Evolutionary conservation across 2,888 invertebrate genomes (phyloP).

Genomic region (Acanthosoma haemorrhoidale): DNA sequence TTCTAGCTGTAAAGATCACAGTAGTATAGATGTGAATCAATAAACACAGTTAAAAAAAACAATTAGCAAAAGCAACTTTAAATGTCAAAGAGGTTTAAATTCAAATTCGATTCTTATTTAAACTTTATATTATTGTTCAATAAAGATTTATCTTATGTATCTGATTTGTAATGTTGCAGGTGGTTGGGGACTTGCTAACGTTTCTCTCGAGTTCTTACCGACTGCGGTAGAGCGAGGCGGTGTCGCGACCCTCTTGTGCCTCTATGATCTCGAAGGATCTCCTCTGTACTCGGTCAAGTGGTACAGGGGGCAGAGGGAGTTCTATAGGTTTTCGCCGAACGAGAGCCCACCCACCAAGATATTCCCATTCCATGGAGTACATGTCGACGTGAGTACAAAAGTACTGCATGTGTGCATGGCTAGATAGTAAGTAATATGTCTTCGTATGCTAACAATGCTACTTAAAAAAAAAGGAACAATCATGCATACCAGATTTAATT

Average conservation of each 20-base stretch:
- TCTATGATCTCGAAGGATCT: constrained; percentile 69
- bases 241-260: constrained; percentile 64
- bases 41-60: too few relatives aligned
- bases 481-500: too few relatives aligned
- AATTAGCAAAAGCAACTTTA: too few relatives aligned
- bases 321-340: constrained; percentile 74
- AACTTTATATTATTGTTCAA: too few relatives aligned
- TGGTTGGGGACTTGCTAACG: constrained; percentile 63
- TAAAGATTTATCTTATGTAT: neutral
- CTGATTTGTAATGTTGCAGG: constrained; percentile 45
- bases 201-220: constrained; percentile 65
- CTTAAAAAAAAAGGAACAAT: too few relatives aligned
- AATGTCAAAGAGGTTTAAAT: too few relatives aligned
- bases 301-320: constrained; percentile 78
- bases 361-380: constrained; percentile 67
- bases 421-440: too few relatives aligned
- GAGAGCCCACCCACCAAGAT: constrained; percentile 67
- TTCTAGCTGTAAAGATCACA: too few relatives aligned
- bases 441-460: too few relatives aligned
- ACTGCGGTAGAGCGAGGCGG: constrained; percentile 62
- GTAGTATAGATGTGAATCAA: too few relatives aligned
- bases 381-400: constrained; percentile 75
- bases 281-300: constrained; percentile 80
- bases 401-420: too few relatives aligned
- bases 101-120: too few relatives aligned